Conservation (phyloP, 2,797 vertebrate genomes). For the Crax fasciolata region DNA sequence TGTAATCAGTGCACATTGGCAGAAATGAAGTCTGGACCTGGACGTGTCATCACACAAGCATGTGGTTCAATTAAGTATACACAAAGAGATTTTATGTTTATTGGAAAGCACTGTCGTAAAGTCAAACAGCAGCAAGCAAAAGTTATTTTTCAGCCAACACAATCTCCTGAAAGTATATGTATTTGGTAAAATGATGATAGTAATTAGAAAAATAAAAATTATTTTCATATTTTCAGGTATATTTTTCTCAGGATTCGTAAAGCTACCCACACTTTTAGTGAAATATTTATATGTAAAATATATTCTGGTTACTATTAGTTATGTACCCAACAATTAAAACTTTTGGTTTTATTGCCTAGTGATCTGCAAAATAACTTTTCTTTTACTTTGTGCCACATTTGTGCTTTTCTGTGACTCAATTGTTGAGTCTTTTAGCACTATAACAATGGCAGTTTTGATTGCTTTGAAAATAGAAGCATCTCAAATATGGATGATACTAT, state of each 20-base stretch:
- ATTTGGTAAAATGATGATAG: not conserved
- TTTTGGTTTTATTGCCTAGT: not conserved
- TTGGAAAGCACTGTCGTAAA: not conserved
- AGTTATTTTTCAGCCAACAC: not conserved
- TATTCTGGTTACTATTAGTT: not conserved
- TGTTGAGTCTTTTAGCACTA: not conserved
- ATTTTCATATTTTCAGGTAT: not conserved
- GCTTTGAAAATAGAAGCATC: not conserved
- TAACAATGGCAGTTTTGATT: not conserved
- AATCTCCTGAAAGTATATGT: not conserved
- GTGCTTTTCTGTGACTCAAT: not conserved
- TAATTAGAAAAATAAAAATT: not conserved
- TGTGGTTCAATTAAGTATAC: not conserved
- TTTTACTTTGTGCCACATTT: not conserved
- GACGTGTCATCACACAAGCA: not conserved
- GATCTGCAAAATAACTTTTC: not conserved
- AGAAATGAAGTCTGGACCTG: not conserved
- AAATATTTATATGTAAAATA: not conserved
- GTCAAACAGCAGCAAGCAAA: not conserved
- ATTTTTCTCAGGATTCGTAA: not conserved
- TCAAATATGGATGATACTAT: not conserved
- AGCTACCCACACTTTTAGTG: not conserved
- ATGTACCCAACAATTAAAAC: not conserved
- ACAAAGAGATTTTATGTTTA: not conserved
- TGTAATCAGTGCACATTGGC: rapidly evolving